Conservation (phyloP, 2,797 vertebrate genomes). For the Pangasius macronema region DNA sequence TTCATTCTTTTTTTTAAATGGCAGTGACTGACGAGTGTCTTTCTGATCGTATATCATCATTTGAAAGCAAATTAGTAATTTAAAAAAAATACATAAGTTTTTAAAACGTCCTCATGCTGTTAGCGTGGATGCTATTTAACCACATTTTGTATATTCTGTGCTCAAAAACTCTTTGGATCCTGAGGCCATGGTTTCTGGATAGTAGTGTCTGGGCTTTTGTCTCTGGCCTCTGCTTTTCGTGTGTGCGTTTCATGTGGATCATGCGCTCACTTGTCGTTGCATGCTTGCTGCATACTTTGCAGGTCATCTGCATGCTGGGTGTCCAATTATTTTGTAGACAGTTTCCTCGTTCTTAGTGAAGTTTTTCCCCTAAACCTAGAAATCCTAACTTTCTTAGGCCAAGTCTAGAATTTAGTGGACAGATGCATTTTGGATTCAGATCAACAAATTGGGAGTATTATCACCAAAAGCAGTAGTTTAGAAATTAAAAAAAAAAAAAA, state of each 20-base stretch:
- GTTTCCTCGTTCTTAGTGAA: neutral
- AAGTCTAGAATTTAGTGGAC: neutral
- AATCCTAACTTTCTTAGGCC: neutral
- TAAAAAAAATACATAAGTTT: neutral
- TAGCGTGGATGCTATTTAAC: neutral
- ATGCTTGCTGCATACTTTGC: conserved; percentile 20
- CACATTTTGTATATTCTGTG: neutral
- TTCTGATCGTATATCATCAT: too few species aligned
- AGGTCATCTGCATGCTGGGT: conserved; percentile 22
- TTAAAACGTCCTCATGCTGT: neutral
- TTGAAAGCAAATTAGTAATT: neutral
- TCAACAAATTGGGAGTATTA: neutral
- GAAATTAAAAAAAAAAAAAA: neutral
- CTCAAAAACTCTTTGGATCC: neutral
- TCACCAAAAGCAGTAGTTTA: neutral
- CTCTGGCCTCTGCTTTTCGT: neutral
- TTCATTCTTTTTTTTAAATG: neutral
- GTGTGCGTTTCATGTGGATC: conserved; percentile 8
- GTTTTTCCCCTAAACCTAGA: neutral
- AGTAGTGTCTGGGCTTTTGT: conserved; percentile 37
- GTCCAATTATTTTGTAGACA: neutral
- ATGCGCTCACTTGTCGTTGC: conserved; percentile 11
- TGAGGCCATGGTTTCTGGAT: conserved; percentile 34
- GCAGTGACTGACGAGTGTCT: neutral
- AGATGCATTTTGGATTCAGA: neutral